A percentile compares a stretch with the other conserved stretches of the same genome.
These are phyloP conservation scores for Pristionchus entomophagus DNA, from an alignment of 2,888 invertebrate species.

Conservation along the genomic window DNA sequence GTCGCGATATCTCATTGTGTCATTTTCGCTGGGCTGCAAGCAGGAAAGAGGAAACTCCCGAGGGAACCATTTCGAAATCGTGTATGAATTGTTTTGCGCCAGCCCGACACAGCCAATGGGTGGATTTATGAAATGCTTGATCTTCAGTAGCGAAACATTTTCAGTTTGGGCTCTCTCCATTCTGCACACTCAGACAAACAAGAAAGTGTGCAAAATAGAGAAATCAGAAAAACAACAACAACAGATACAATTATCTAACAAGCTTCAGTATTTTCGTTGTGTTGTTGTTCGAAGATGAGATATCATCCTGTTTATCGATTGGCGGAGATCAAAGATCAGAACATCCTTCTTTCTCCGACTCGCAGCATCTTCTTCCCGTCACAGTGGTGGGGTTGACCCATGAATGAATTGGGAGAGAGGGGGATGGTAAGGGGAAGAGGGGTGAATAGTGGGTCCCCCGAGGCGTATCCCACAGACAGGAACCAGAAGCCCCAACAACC, in stretches of 20 bases:
- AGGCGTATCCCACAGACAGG: background rate
- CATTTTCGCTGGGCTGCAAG: conserved; percentile 3
- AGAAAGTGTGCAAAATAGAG: too few species aligned
- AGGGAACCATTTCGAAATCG: conserved; percentile 8
- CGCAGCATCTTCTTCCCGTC: background rate
- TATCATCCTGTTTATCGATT: background rate
- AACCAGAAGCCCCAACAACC: background rate
- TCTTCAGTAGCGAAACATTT: too few species aligned
- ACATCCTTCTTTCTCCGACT: background rate
- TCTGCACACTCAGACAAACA: too few species aligned
- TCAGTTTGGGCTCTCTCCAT: too few species aligned
- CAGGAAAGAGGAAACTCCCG: background rate
- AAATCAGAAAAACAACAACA: too few species aligned
- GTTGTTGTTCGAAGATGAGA: background rate
- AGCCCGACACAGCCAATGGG: background rate
- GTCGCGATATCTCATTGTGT: conserved; percentile 37
- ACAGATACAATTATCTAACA: too few species aligned
- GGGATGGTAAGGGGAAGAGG: background rate
- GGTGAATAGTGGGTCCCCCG: background rate
- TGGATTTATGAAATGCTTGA: conserved; percentile 2
- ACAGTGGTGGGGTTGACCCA: background rate
- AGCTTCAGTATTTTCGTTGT: too few species aligned
- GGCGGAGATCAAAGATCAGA: background rate
- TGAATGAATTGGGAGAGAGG: conserved; percentile 35
- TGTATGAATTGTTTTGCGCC: conserved; percentile 14